Base-by-base conservation (phyloP, 2,113 vertebrate species). In the Lasiurus cinereus region DNA sequence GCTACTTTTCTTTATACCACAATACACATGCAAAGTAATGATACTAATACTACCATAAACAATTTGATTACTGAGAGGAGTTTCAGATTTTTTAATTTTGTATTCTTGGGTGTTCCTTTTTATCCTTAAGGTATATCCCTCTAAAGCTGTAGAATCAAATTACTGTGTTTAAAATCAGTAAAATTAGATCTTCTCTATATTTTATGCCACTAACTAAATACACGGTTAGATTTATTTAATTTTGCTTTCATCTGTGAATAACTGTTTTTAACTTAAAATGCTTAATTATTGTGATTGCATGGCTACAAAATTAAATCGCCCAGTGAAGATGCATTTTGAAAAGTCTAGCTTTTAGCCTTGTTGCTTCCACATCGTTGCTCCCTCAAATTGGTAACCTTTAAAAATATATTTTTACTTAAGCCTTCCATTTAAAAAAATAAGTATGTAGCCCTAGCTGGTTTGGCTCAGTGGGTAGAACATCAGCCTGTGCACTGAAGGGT, bases 181-280 rank as follows among this genome's bases (percentile, higher is more conserved):
- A 5, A 59, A 50, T 87, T 48, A 36, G 15, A 78, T 48, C 29
- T 92, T 56, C 77, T 79, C 52, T 79, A 39, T 59, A 27, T 46
- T 46, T 29, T 79, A 59, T 86, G 31, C 22, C 50, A 72, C 24
- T 54, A 31, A 43, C 50, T 72, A 33, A 54, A 43, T 86, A 43
- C 21, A 52, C 4, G 72, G 29, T 84, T 59, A 66, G 56, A 31
- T 36, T 36, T 64, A 69, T 78, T 85, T 67, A 85, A 52, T 70
- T 72, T 84, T 79, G 21, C 48, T 90, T 90, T 69, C n/a, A 59
- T 72, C 24, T 91, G 15, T 86, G 36, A 86, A 43, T 11, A 72
- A 86, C 33, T 73, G 5, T 31, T 85, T 79, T 86, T 59, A 86
- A 67, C 78, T 48, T 84, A 16, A 59, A 78, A 70, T 59, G 11